phyloP scores from a whole-genome alignment of 2,888 invertebrate species.

The Nineta flava region DNA sequence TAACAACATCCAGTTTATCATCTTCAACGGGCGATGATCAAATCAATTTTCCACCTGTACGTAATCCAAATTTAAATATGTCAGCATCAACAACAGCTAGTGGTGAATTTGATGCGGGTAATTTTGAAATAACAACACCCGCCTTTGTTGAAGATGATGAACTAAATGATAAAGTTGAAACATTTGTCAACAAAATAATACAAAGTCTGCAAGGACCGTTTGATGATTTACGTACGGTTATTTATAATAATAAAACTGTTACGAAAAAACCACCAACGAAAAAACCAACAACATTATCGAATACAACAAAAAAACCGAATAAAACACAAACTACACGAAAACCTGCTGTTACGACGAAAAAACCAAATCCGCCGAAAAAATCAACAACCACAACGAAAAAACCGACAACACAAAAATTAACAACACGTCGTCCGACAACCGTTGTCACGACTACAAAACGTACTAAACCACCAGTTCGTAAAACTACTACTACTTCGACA shows the following conservation, averaged over 20 bases:
- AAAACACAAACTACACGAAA: slow-evolving; percentile 16
- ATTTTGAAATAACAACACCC: slow-evolving; percentile 58
- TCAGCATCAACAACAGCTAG: slow-evolving; percentile 34
- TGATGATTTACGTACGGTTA: slow-evolving; percentile 61
- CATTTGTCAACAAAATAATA: slow-evolving; percentile 70
- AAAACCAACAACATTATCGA: slow-evolving; percentile 19
- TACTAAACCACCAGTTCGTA: slow-evolving; percentile 17
- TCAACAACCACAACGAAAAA: slow-evolving; percentile 21
- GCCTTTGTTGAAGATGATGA: slow-evolving; percentile 60
- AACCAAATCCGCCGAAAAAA: slow-evolving; percentile 23
- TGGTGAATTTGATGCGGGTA: slow-evolving; percentile 20
- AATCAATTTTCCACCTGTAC: slow-evolving; percentile 70
- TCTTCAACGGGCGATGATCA: slow-evolving; percentile 39
- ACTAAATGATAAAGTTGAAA: slow-evolving; percentile 62
- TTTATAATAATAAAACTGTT: slow-evolving; percentile 36
- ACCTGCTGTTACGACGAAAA: slow-evolving; percentile 21
- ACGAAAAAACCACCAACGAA: slow-evolving; percentile 15
- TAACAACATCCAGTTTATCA: slow-evolving; percentile 15
- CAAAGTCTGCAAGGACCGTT: slow-evolving; percentile 71
- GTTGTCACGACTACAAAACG: slow-evolving; percentile 24
- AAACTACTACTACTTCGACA: slow-evolving; percentile 16
- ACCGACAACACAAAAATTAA: slow-evolving; percentile 19
- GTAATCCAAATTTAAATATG: slow-evolving; percentile 67
- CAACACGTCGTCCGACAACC: slow-evolving; percentile 28
- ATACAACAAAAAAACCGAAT: slow-evolving; percentile 22